These are phyloP conservation scores for Cebus imitator DNA, from an alignment of 2,113 vertebrate species.

Conservation along the genomic window DNA sequence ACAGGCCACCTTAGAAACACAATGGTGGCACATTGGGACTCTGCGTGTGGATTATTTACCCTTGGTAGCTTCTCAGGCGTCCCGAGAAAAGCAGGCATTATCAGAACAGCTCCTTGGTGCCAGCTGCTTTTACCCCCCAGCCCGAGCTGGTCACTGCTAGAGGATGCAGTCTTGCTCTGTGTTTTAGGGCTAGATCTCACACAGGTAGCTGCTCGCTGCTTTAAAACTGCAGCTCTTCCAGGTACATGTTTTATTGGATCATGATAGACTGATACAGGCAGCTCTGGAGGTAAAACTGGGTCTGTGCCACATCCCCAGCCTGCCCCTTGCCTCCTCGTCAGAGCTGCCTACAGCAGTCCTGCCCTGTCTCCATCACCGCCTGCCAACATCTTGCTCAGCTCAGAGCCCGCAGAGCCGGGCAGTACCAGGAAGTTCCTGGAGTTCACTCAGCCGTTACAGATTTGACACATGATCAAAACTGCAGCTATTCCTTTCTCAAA, in stretches of 20 bases:
- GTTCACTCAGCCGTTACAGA: constrained; percentile 58
- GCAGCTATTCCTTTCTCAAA: constrained; percentile 64
- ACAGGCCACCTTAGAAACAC: background rate
- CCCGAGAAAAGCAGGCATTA: background rate
- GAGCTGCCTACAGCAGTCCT: background rate
- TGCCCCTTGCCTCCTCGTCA: background rate
- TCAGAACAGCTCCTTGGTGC: background rate
- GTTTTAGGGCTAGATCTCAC: background rate
- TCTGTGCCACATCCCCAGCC: background rate
- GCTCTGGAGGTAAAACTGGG: background rate
- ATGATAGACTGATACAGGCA: constrained; percentile 42
- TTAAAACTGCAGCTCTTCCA: constrained; percentile 30
- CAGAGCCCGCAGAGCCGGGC: background rate
- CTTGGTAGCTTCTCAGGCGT: background rate
- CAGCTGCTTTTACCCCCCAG: background rate
- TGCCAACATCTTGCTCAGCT: constrained; percentile 58
- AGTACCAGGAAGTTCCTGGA: background rate
- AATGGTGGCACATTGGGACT: background rate
- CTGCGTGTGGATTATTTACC: background rate
- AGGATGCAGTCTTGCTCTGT: background rate
- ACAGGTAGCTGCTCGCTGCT: background rate
- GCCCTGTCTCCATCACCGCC: background rate
- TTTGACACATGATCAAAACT: constrained; percentile 68
- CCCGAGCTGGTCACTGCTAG: background rate
- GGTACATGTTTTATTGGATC: constrained; percentile 14